Evolutionary conservation across 2,113 vertebrate species (phyloP).

Genomic region (Ibidorhyncha struthersii): DNA sequence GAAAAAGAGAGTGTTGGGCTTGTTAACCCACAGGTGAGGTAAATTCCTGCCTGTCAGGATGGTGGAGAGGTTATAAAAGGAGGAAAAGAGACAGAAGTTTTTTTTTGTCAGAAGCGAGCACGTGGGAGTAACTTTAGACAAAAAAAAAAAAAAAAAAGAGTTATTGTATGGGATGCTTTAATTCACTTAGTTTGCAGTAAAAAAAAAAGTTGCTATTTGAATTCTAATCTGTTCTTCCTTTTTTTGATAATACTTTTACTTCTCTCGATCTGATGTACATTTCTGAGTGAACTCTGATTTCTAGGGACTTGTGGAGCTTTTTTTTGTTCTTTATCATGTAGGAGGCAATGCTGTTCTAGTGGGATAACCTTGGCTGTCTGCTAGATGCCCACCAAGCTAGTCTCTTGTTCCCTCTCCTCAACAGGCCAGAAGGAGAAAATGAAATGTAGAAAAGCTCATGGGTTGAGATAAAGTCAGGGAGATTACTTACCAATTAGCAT

Average conservation of each 20-base stretch:
- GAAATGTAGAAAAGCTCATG: background rate
- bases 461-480: background rate
- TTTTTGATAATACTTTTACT: background rate
- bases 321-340: background rate
- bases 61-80: background rate
- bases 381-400: background rate
- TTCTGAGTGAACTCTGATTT: background rate
- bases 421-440: background rate
- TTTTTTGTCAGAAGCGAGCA: background rate
- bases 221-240: background rate
- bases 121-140: background rate
- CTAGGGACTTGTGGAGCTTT: background rate
- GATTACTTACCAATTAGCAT: background rate
- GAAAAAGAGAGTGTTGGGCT: background rate
- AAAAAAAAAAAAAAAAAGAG: background rate
- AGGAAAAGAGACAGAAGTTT: fast-evolving
- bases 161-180: background rate
- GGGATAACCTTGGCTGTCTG: background rate
- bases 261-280: background rate
- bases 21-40: background rate
- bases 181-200: background rate
- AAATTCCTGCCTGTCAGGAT: background rate
- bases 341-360: background rate
- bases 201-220: background rate
- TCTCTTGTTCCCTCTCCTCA: background rate